Evolutionary conservation across 2,888 invertebrate species (phyloP), one percentile per base, ranked within the genome.

Genomic region (Beris chalybata): DNA sequence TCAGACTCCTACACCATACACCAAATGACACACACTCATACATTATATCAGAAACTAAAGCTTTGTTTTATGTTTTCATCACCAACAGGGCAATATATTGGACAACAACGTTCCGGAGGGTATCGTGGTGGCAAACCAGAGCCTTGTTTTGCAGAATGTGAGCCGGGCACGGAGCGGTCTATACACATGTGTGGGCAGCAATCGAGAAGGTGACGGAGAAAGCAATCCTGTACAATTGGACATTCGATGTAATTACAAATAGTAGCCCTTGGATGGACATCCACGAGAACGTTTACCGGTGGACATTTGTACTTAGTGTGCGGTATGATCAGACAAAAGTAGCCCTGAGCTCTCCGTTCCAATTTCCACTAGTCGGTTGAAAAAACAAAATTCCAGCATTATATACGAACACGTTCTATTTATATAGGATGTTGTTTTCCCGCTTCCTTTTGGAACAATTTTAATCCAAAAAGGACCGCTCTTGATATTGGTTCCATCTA

Each of bases 151-250:
- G 73, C 94, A 93, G 81, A 89, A 88, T 72, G 92, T 94, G 70
- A 88, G 88, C 71, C 85, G 91, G 66, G 85, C 86, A 44, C 83
- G 89, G 57, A 88, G 91, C 0, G 94, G 94, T 1, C 86, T 90
- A 75, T 95, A 95, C 82, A 92, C 91, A 73, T 95, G 95, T 77
- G 88, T 92, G 52, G 94, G 93, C 53, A 89, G 88, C 76, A 95
- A 95, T 82, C 88, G 88, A 69, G 93, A 94, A 79, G 95, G 95
- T 52, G 91, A 92, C 72, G 92, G 93, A 1, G 89, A 91, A 72
- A 94, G 93, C 81, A 93, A 94, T 80, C 86, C 90, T 2, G 89
- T 94, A 32, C 87, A 89, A 61, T 82, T 95, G 72, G 92, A 92
- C 80, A 89, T 95, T 68, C 88, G 91, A 85, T 94, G 95, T 95